phyloP scores from a whole-genome alignment of 2,113 vertebrate genomes.

The Sminthopsis crassicaudata region DNA sequence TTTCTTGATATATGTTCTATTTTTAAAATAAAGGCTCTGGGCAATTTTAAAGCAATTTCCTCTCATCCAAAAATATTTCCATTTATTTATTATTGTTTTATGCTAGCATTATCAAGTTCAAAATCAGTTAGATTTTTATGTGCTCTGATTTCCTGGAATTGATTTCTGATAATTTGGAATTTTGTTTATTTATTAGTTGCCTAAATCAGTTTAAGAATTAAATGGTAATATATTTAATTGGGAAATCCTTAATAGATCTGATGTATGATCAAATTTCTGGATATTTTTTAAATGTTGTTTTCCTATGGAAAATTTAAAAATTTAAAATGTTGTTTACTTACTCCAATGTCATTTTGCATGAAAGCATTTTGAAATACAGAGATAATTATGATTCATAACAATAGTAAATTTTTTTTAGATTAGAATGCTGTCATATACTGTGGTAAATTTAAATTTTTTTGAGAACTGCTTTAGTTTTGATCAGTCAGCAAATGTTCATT shows the following conservation, averaged over 20 bases:
- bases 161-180: neutral
- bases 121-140: neutral
- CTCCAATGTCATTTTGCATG: slow-evolving; percentile 34
- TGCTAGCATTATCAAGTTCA: neutral
- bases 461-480: slow-evolving; percentile 12
- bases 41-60: slow-evolving; percentile 21
- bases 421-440: neutral
- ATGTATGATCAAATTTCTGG: slow-evolving; percentile 24
- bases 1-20: slow-evolving; percentile 41
- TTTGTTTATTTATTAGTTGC: slow-evolving; percentile 5
- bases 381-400: slow-evolving; percentile 42
- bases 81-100: slow-evolving; percentile 2
- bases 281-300: slow-evolving; percentile 9
- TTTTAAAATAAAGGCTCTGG: neutral
- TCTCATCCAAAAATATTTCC: slow-evolving; percentile 1
- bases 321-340: neutral
- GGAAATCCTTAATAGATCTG: neutral
- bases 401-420: slow-evolving; percentile 46
- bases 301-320: neutral
- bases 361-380: slow-evolving; percentile 31
- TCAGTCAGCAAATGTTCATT: neutral
- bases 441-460: slow-evolving; percentile 37
- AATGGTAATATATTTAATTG: slow-evolving; percentile 1
- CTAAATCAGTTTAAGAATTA: slow-evolving; percentile 23
- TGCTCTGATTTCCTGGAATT: slow-evolving; percentile 6